A percentile compares a stretch with the other conserved stretches of the same genome.
Conservation (phyloP, 2,113 vertebrate species). For the Bucco capensis region DNA sequence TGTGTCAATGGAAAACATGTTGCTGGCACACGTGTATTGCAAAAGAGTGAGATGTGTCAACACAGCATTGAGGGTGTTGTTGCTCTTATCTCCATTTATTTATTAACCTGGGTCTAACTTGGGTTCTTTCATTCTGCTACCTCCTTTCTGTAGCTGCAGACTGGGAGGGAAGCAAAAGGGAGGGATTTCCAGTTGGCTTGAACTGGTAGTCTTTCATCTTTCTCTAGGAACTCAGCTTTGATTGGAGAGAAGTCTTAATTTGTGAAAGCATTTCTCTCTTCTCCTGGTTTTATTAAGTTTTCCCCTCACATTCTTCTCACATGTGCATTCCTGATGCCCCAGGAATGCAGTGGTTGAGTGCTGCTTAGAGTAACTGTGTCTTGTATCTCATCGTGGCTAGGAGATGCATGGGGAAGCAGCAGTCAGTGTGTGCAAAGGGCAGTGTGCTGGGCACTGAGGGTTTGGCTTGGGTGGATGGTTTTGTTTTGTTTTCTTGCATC, state of each 20-base stretch:
- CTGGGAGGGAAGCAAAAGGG: neutral
- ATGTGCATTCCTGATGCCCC: neutral
- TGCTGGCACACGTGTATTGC: slow-evolving; percentile 6
- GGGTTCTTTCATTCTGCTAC: neutral
- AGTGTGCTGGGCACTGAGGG: neutral
- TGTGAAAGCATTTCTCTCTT: neutral
- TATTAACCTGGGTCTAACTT: neutral
- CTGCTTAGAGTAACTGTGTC: neutral
- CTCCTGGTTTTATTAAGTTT: neutral
- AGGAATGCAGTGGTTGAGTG: neutral
- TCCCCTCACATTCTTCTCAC: neutral
- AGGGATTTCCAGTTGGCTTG: neutral
- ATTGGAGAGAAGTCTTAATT: neutral
- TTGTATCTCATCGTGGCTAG: neutral
- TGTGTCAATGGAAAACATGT: neutral
- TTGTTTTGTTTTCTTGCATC: neutral
- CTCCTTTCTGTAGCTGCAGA: neutral
- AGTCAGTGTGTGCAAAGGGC: neutral
- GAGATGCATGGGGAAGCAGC: neutral
- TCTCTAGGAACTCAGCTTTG: neutral
- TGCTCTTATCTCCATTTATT: slow-evolving; percentile 18
- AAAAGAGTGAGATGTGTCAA: slow-evolving; percentile 19
- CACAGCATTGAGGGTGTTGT: neutral
- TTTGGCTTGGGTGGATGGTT: neutral
- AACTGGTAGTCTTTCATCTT: neutral